Base-by-base conservation (phyloP, 2,113 vertebrate species). In the Vulpes vulpes region DNA sequence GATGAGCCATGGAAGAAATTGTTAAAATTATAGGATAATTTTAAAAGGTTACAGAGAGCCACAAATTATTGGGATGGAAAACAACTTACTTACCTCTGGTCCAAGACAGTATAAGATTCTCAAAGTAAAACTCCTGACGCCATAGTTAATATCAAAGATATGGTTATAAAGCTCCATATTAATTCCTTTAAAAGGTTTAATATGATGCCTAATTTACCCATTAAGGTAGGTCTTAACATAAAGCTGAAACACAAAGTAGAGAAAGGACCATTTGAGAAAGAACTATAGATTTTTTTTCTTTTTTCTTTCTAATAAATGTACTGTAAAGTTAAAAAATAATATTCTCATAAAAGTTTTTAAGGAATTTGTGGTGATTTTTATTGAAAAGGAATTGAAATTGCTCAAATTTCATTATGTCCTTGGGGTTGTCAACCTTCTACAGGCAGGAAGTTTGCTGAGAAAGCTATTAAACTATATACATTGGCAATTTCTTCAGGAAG, bases 11-110 rank as follows among this genome's bases (percentile, higher is more conserved):
- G 22, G 8, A 35, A 83, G 51, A 91, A 81, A 62, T 20, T 69
- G 51, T 69, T 60, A 62, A 55, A 60, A 35, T 32, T 23, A 17
- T 5, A 83, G 25, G 59, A 62, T 55, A 91, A 83, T 25, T 88
- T 91, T 57, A 62, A 95, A 62, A 11, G 30, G 51, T 78, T 91
- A 25, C 10, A 87, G 51, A 87, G 38, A 82, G 60, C 9, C 60
- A 64, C 69, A 82, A 78, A 79, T 87, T 82, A 82, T 8, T 57
- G 38, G 4, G 6, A 73, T 76, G 38, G 60, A 97, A 91, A 96
- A 71, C 82, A 87, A 94, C 32, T 95, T 23, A 76, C 55, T 88
- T 35, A 79, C 38, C 38, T 8, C 16, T 49, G 30, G 2, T 93
- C 32, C 53, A 51, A 95, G 22, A 38, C 17, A 62, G 65, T 10